Evolutionary conservation across 2,888 invertebrate species (phyloP), one percentile per base, ranked within the genome.

Genomic region (Dryobotodes eremita): DNA sequence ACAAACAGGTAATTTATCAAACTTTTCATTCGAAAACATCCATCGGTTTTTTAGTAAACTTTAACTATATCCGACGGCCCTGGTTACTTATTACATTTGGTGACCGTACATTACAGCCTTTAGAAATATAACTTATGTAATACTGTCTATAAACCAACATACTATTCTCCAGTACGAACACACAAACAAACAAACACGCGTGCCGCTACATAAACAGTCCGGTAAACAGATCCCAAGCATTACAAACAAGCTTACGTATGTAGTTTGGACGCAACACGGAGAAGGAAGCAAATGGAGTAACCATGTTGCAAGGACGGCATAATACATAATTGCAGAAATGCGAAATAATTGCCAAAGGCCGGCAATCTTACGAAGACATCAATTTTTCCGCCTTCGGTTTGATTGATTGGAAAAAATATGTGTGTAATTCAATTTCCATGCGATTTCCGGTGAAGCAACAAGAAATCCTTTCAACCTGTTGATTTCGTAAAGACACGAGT

Each of bases 211-310:
- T 87, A 87, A 88, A 84, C 85, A 82, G 85, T 74, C 82, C 78
- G 57, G 88, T 78, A 88, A 88, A 88, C 84, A 87, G 77, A 84
- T 84, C 84, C 87, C 65, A 55, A 59, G 71, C 79, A 87, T 85
- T 82, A 85, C 87, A 87, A 87, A 88, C 85, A 82, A 82, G 87
- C 87, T 87, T 87, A 87, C 89, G 78, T 82, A 53, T 87, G 89
- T 87, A 84, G 82, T 87, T 82, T 66, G 74, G 74, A 64, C 61
- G 65, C 31, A 59, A 69, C 71, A 75, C 62, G 15, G 75, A 73
- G 66, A 77, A 79, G 0, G 10, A 31, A 74, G 26, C 17, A 71
- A 53, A 77, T 84, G 71, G 64, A 86, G 70, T 53, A 57, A 26
- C 17, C 46, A 48, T 48, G 50, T n/a, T 15, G 15, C 15, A 2